Evolutionary conservation across 2,888 invertebrate species (phyloP), one percentile per base, ranked within the genome.

Genomic region (Leucoma salicis): DNA sequence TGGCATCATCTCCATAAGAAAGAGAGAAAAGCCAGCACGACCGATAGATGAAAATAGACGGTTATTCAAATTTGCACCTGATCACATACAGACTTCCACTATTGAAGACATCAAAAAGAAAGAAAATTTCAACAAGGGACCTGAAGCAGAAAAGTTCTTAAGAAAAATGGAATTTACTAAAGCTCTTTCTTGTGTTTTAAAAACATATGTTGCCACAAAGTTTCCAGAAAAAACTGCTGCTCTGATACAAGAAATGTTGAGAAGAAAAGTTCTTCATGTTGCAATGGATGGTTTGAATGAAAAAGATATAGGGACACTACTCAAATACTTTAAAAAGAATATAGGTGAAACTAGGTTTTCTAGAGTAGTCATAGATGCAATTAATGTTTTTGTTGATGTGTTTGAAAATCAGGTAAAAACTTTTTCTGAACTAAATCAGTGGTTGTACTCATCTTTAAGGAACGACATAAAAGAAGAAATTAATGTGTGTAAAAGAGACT

Each of bases 1-100:
- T 85, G 98, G 98, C 31, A 90, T 98, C 31, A 92, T 99, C 52
- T 97, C 97, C 6, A 93, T 99, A 45, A 93, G 94, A 65, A 93
- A 95, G 70, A 91, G 95, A 72, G 95, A 95, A 66, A 92, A 93
- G 48, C 90, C 90, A 18, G 66, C 66, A 1, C 74, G 81, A 47
- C 76, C 66, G 35, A 75, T 75, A 41, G 76, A 77, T 51, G 77
- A 82, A 50, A 78, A 70, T 40, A 77, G 65, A 49, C 77, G 78
- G 1, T 58, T 77, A 29, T 91, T 91, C 57, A 92, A 91, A 76
- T 82, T 90, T 65, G 81, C 88, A 14, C 90, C 91, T 10, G 91
- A 91, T 63, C 89, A 90, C 63, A 76, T 77, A 32, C 64, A 48
- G 41, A 53, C 70, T 2, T 46, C 59, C 10, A 57, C 66, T 15